A percentile compares a stretch with the other conserved stretches of the same genome.
Evolutionary conservation across 1,140 invertebrate genomes (phyloP).

Genomic region (Adelges cooleyi): DNA sequence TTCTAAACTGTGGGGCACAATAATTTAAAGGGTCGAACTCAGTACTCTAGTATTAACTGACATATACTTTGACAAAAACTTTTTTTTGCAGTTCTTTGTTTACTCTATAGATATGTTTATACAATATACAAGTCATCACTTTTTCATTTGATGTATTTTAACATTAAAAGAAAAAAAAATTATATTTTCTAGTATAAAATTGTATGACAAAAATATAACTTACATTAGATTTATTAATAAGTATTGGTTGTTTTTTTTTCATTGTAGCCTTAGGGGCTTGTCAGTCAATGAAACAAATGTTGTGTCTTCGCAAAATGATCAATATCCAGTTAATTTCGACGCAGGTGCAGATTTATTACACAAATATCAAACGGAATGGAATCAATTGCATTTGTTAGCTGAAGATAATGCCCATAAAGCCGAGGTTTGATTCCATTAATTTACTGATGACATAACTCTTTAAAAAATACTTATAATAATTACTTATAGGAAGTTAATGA

Average conservation of each 20-base stretch:
- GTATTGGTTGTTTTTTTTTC: background rate
- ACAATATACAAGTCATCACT: too few species aligned
- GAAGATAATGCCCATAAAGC: slow-evolving; percentile 51
- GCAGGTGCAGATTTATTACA: slow-evolving; percentile 47
- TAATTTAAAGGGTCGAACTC: too few species aligned
- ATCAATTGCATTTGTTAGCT: slow-evolving; percentile 48
- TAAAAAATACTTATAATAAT: background rate
- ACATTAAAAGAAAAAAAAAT: too few species aligned
- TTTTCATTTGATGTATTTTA: too few species aligned
- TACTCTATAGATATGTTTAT: too few species aligned
- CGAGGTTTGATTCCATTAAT: slow-evolving; percentile 37
- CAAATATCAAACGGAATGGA: slow-evolving; percentile 54
- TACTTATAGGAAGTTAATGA: slow-evolving; percentile 40
- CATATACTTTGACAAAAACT: too few species aligned
- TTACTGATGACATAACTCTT: background rate
- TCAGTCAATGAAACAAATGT: slow-evolving; percentile 10
- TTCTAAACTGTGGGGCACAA: too few species aligned
- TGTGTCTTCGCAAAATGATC: background rate
- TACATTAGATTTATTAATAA: too few species aligned
- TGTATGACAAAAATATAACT: too few species aligned
- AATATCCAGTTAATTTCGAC: slow-evolving; percentile 39
- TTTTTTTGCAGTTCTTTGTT: too few species aligned
- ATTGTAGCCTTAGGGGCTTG: slow-evolving; percentile 26
- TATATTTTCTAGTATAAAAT: too few species aligned
- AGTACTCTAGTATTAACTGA: too few species aligned